Evolutionary conservation across 2,797 vertebrate species (phyloP), one percentile per base, ranked within the genome.

Genomic region (Siniperca undulata): DNA sequence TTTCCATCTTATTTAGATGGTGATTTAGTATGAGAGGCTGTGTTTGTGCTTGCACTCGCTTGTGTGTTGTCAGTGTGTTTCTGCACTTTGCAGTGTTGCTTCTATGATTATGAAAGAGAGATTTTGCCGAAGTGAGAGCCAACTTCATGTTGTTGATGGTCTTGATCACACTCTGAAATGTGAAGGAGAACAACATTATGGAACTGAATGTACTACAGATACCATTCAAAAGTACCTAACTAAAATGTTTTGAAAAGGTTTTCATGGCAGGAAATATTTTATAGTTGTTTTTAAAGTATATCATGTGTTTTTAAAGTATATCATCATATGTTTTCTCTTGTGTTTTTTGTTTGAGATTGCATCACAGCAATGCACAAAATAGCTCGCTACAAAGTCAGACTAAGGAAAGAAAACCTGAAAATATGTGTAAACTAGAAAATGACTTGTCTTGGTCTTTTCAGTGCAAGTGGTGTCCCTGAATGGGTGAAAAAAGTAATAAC

Each of bases 1-100:
- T 86, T 84, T 81, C 70, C 79, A 82, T 84, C 78, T 88, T 73
- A 86, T 88, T 79, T 67, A 44, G 76, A 70, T 55, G 58, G 66
- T 36, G 73, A 73, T 77, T 77, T 73, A 17, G 44, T 59, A 2
- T 48, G 55, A 46, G 44, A 68, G 74, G 44, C 40, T 56, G 65
- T 64, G 48, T 79, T 70, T 77, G 53, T 46, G 62, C 65, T 71
- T 46, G 72, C 53, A 53, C 55, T 60, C 40, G 48, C 19, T 60
- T 19, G 36, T n/a, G 74, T 38, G 24, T 38, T 62, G 74, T 44
- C 59, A 42, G 44, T n/a, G 56, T 50, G 22, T 70, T 48, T 86
- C 52, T 30, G 73, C 27, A 42, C 59, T 60, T 20, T 17, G 42
- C 40, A 27, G 75, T 59, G 53, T 80, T 69, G 70, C 60, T 84